phyloP scores from a whole-genome alignment of 2,888 invertebrate genomes.

The Drosophila mayaguana region DNA sequence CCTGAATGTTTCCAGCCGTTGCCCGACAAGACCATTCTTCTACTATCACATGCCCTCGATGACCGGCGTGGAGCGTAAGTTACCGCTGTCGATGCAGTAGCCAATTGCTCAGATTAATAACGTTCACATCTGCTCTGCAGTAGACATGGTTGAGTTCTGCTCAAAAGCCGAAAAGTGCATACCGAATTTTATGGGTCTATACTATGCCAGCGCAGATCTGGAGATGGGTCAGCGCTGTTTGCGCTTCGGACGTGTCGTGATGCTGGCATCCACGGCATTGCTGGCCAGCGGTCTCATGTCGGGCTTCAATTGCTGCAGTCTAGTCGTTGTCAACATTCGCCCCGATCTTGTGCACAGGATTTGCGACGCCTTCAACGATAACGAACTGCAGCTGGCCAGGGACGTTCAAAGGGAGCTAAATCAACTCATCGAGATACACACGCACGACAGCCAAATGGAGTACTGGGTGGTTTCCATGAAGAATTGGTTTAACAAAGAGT shows the following conservation, averaged over 20 bases:
- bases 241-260: conserved; percentile 86
- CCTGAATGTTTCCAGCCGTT: conserved; percentile 88
- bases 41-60: conserved; percentile 93
- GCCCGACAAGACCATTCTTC: conserved; percentile 91
- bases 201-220: conserved; percentile 91
- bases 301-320: conserved; percentile 90
- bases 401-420: conserved; percentile 48
- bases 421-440: conserved; percentile 48
- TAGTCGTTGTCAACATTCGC: conserved; percentile 89
- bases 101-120: not conserved
- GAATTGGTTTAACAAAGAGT: conserved; percentile 53
- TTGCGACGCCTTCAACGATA: conserved; percentile 85
- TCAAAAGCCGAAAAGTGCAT: conserved; percentile 87
- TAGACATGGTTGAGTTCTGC: conserved; percentile 90
- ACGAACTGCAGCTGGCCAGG: conserved; percentile 36
- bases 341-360: conserved; percentile 88
- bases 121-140: conserved; percentile 84
- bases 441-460: conserved; percentile 28
- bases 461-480: conserved; percentile 50
- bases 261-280: conserved; percentile 89
- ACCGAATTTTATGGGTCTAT: conserved; percentile 92
- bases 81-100: conserved; percentile 58
- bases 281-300: conserved; percentile 88
- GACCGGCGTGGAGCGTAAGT: conserved; percentile 89
- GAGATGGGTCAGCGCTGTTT: conserved; percentile 89